phyloP scores from a whole-genome alignment of 2,888 invertebrate species.

The Epirrhoe tristata region DNA sequence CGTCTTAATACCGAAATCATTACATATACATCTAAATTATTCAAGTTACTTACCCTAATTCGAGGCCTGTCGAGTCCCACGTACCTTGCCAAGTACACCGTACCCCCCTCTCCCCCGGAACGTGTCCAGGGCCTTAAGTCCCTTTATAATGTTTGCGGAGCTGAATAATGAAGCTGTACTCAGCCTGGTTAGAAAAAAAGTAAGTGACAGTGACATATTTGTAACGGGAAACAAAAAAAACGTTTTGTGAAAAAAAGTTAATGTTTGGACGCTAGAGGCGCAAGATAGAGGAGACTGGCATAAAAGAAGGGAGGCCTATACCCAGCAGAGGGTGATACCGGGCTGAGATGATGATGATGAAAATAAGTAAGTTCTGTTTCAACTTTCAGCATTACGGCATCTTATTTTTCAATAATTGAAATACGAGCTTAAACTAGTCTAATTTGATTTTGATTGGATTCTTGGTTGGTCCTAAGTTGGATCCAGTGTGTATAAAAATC shows the following conservation, averaged over 20 bases:
- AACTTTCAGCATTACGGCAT: no score
- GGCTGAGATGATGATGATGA: neutral
- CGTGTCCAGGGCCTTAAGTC: conserved; percentile 20
- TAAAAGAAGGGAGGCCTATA: no score
- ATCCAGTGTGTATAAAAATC: no score
- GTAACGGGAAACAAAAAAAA: neutral
- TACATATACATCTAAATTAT: conserved; percentile 17
- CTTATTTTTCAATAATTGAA: no score
- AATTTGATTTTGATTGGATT: no score
- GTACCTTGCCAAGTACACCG: conserved; percentile 17
- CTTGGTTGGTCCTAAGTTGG: no score
- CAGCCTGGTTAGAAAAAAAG: neutral
- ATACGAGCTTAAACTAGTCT: no score
- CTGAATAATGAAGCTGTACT: conserved; percentile 16
- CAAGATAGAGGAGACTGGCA: no score
- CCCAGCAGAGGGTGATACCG: neutral
- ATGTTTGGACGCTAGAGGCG: no score
- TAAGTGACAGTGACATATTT: neutral
- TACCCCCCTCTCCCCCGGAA: conserved; percentile 1
- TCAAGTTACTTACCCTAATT: conserved; percentile 25
- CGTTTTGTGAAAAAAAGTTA: no score
- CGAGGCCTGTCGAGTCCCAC: conserved; percentile 10
- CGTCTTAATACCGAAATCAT: conserved; percentile 7
- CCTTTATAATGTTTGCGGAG: conserved; percentile 15
- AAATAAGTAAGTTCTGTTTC: no score